phyloP scores from a whole-genome alignment of 2,888 invertebrate genomes.

The Macrophya alboannulata region DNA sequence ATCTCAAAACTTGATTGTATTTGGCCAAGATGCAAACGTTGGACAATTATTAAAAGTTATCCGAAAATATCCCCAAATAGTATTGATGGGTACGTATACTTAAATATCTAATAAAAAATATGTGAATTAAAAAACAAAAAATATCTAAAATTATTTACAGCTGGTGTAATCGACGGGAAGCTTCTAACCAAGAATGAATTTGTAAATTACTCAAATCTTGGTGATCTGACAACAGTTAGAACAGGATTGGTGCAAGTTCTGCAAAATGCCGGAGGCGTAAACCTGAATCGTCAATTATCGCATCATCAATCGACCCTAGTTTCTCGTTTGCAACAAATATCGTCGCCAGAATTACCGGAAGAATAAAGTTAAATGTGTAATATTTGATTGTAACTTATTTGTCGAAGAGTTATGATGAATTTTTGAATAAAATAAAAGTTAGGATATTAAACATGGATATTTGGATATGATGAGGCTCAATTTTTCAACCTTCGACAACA shows the following conservation, averaged over 20 bases:
- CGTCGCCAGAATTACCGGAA: conserved; percentile 62
- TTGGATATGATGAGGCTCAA: background rate
- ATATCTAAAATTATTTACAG: conserved; percentile 78
- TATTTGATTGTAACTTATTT: conserved; percentile 70
- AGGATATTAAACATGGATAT: conserved; percentile 11
- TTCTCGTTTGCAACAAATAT: conserved; percentile 83
- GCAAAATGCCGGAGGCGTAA: conserved; percentile 85
- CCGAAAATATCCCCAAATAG: conserved; percentile 87
- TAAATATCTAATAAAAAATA: background rate
- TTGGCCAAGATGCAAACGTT: conserved; percentile 86
- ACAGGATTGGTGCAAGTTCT: conserved; percentile 87
- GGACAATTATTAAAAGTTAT: conserved; percentile 84
- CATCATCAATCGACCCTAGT: conserved; percentile 87
- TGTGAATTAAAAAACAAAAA: background rate
- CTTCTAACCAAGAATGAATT: conserved; percentile 88
- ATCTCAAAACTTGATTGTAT: conserved; percentile 86
- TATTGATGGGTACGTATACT: conserved; percentile 84
- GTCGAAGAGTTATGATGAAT: conserved; percentile 73
- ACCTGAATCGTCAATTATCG: conserved; percentile 85
- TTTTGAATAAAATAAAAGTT: conserved; percentile 60
- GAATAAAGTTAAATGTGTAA: conserved; percentile 54
- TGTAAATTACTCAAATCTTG: conserved; percentile 85
- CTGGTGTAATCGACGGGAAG: conserved; percentile 88
- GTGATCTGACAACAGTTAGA: conserved; percentile 85
- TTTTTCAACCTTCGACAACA: background rate